These are phyloP conservation scores for Serinus canaria DNA, from an alignment of 2,113 vertebrate species.

Conservation along the genomic window DNA sequence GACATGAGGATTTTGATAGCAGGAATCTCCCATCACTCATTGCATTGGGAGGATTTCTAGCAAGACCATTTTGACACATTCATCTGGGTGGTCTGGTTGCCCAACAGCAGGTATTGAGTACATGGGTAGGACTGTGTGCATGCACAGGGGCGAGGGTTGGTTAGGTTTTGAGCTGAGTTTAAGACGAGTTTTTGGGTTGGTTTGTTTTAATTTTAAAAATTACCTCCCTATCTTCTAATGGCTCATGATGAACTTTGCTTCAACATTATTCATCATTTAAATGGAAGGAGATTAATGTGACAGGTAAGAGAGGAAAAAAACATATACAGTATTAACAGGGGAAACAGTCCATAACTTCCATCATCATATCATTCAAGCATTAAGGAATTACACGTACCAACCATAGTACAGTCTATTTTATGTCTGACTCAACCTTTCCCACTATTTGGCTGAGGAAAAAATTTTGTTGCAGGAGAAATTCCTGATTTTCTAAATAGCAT, in stretches of 20 bases:
- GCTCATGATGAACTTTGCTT: background rate
- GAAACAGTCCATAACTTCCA: background rate
- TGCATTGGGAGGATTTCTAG: background rate
- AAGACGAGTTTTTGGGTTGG: background rate
- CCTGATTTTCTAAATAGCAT: background rate
- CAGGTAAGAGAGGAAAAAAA: fast-evolving
- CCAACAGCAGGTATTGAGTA: background rate
- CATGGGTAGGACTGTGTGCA: fast-evolving
- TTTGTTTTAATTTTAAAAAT: background rate
- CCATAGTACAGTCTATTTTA: background rate
- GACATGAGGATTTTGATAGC: background rate
- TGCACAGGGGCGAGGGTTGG: fast-evolving
- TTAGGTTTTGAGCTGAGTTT: background rate
- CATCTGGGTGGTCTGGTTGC: background rate
- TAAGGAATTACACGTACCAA: background rate
- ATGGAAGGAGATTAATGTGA: background rate
- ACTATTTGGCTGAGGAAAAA: background rate
- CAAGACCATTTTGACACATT: background rate
- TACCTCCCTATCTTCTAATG: background rate
- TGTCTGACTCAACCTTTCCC: background rate
- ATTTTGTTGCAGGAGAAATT: background rate
- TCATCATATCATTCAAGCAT: background rate
- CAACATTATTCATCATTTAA: fast-evolving
- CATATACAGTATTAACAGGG: background rate
- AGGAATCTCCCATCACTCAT: background rate